Evolutionary conservation across 2,888 invertebrate genomes (phyloP), one percentile per base, ranked within the genome.

Genomic region (Melanotus villosus): DNA sequence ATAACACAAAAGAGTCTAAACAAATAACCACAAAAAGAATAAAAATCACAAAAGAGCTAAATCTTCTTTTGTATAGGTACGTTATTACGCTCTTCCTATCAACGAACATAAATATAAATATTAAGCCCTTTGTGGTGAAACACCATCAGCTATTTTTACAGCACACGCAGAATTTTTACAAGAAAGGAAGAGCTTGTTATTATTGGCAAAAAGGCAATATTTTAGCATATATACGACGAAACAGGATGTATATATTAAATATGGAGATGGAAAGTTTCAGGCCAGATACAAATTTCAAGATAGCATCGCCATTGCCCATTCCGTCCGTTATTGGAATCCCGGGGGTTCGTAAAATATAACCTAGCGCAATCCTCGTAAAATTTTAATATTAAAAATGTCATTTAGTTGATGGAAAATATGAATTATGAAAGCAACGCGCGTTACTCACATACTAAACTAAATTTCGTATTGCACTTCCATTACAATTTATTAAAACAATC

Each of bases 331-430:
- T 78, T 76, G 76, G 69, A 76, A 73, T 77, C 77, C 77, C 79
- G 47, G 52, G 73, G 77, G 78, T 75, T 72, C 69, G 73, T 75
- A 75, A 76, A 77, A 78, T 79, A 77, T 78, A 76, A 77, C 74
- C 73, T 72, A 50, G 71, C 73, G 71, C 70, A 76, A 73, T 71
- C 63, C 77, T 77, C 76, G 73, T 79, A 79, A 79, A 79, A 78
- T 78, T 79, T 78, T 78, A 76, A 79, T 79, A 79, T 79, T 79
- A 78, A 78, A 78, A 79, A 79, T 76, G 78, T 78, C 74, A 75
- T 76, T 75, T 74, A 59, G 62, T 47, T 72, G 72, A 71, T 76
- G 75, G 73, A 75, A 71, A 73, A 71, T 69, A 70, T 73, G 72
- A 75, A 72, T 68, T 71, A 73, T 73, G 70, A 70, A 72, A 60